A percentile compares a stretch with the other conserved stretches of the same genome.
These are phyloP conservation scores for Phenacoccus solenopsis DNA, from an alignment of 1,140 invertebrate genomes.

Conservation along the genomic window DNA sequence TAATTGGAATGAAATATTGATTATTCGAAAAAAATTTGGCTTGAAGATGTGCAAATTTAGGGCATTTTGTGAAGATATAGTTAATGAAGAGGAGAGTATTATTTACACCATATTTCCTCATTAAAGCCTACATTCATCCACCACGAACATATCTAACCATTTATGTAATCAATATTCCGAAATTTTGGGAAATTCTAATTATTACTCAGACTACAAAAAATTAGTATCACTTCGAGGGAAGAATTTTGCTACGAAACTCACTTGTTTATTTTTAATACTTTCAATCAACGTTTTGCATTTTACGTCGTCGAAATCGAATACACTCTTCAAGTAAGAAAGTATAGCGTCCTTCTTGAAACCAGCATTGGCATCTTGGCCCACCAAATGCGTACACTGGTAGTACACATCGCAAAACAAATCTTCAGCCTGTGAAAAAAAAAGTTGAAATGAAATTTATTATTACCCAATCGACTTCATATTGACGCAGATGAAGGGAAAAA, in stretches of 20 bases:
- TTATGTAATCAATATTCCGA: not conserved
- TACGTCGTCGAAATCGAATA: not conserved
- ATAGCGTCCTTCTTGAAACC: not conserved
- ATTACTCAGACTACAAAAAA: too few relatives aligned
- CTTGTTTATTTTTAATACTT: not conserved
- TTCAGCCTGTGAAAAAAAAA: slow-evolving; percentile 4
- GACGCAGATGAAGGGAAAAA: not conserved
- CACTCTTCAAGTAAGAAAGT: not conserved
- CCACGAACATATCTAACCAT: not conserved
- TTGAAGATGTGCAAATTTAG: too few relatives aligned
- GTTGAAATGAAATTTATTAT: not conserved
- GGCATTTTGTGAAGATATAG: too few relatives aligned
- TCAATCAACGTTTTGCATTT: slow-evolving; percentile 4
- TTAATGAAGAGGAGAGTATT: too few relatives aligned
- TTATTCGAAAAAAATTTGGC: too few relatives aligned
- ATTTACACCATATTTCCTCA: too few relatives aligned
- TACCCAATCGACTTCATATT: not conserved
- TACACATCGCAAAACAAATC: slow-evolving; percentile 13
- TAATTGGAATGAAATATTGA: too few relatives aligned
- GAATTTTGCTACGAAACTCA: too few relatives aligned
- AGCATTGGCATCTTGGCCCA: not conserved
- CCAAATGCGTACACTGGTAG: slow-evolving; percentile 1
- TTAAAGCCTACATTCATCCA: too few relatives aligned
- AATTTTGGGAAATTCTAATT: not conserved
- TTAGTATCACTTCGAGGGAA: too few relatives aligned